Base-by-base conservation (phyloP, 1,140 invertebrate species). In the Pectinophora gossypiella region DNA sequence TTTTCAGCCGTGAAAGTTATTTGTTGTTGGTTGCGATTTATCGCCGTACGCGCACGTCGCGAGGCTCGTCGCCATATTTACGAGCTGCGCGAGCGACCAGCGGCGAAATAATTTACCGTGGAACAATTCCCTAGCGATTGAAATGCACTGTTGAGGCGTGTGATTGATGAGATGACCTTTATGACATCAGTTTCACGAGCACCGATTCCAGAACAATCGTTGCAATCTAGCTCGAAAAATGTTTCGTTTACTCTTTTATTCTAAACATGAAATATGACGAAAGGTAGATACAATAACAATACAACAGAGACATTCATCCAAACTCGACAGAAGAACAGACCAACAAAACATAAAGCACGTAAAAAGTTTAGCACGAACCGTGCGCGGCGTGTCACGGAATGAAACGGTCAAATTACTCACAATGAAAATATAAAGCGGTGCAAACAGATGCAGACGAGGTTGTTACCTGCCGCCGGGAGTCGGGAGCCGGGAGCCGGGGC, bases 1-100 rank as follows among this genome's bases (percentile, higher is more conserved):
- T 71, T 75, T 77, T 70, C 69, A 75, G 66, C 72, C 75, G 76
- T 80, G 73, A 71, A 70, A 76, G 68, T 77, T 74, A 71, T 81
- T 71, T 61, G 27, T 32, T 32, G 27, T 32, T 32, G 9, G 27
- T 32, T 19, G 42, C 42, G 18, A 21, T 40, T 40, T 40, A 40
- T 40, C 1, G 36, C 16, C 36, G 36, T 12, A n/a, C n/a, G n/a
- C n/a, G n/a, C n/a, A n/a, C 7, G 27, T 23, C 22, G 22, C 22
- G 4, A 32, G n/a, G n/a, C n/a, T 32, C 27, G 27, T 32, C 27
- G 27, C 27, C n/a, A 7, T 2, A 32, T 32, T 32, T 32, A 32
- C 27, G 27, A 32, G 27, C n/a, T n/a, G n/a, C n/a, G 27, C 2
- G 9, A 32, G 27, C 27, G 27, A 32, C 27, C 9, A 32, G 27